phyloP scores from a whole-genome alignment of 2,888 invertebrate species.

The Xestia sexstrigata region DNA sequence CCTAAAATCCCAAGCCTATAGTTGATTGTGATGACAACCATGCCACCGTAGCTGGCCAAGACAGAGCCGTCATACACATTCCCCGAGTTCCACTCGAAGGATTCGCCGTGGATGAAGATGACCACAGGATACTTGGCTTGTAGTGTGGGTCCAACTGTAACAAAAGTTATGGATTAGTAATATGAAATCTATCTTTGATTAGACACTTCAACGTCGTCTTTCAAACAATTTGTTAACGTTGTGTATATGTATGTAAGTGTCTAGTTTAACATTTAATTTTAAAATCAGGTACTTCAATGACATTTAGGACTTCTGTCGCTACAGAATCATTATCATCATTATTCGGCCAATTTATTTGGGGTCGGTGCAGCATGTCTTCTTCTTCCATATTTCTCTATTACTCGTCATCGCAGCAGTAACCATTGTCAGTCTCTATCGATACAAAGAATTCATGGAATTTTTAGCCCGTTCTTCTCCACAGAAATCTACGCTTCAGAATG shows the following conservation, averaged over 20 bases:
- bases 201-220: neutral
- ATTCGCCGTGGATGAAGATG: conserved; percentile 98
- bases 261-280: neutral
- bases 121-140: conserved; percentile 94
- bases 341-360: too few relatives aligned
- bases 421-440: too few relatives aligned
- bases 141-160: conserved; percentile 91
- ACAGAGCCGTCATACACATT: conserved; percentile 99
- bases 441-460: too few relatives aligned
- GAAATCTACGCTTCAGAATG: too few relatives aligned
- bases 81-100: conserved; percentile 98
- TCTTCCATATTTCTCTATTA: too few relatives aligned
- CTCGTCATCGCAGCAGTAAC: too few relatives aligned
- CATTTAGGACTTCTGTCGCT: too few relatives aligned
- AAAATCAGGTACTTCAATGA: neutral
- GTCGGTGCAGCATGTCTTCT: too few relatives aligned
- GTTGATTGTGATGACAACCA: conserved; percentile 99
- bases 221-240: neutral
- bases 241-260: neutral
- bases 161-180: conserved; percentile 63
- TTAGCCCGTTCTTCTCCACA: too few relatives aligned
- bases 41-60: conserved; percentile 96
- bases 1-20: conserved; percentile 98
- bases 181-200: neutral
- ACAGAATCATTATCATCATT: too few relatives aligned